phyloP scores from a whole-genome alignment of 2,113 vertebrate genomes.

The Forbesichthys agassizii region DNA sequence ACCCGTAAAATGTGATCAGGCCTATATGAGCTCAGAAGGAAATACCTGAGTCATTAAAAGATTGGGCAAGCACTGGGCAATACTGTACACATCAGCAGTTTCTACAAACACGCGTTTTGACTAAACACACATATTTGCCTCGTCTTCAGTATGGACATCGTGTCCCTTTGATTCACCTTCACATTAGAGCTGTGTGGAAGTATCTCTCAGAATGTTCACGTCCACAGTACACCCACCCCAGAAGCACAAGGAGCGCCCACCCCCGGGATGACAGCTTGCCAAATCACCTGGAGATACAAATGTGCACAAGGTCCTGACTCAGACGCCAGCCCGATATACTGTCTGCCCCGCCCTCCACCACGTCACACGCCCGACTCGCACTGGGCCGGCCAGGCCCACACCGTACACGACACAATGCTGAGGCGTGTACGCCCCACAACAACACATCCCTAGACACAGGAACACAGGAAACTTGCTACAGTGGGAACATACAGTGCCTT shows the following conservation, averaged over 20 bases:
- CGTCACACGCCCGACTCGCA: constrained; percentile 26
- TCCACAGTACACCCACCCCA: constrained; percentile 35
- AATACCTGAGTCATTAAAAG: constrained; percentile 11
- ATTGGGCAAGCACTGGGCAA: neutral
- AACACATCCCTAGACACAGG: neutral
- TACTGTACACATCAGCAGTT: constrained; percentile 1
- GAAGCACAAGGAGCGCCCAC: constrained; percentile 32
- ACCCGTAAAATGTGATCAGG: neutral
- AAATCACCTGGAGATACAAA: constrained; percentile 29
- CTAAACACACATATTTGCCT: neutral
- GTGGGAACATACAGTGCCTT: too few relatives aligned
- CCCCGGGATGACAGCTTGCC: constrained; percentile 4
- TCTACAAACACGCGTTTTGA: neutral
- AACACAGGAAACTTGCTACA: neutral
- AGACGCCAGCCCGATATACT: constrained; percentile 32
- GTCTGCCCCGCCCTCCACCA: constrained; percentile 39
- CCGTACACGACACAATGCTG: constrained; percentile 10
- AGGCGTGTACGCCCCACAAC: constrained; percentile 8
- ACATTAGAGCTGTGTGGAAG: constrained; percentile 36
- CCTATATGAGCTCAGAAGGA: neutral
- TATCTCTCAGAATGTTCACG: constrained; percentile 43
- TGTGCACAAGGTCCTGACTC: constrained; percentile 51
- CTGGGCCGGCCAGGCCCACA: constrained; percentile 25
- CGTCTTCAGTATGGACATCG: too few relatives aligned
- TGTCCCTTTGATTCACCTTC: constrained; percentile 33